phyloP scores from a whole-genome alignment of 2,888 invertebrate genomes.

The Orthosia gothica region DNA sequence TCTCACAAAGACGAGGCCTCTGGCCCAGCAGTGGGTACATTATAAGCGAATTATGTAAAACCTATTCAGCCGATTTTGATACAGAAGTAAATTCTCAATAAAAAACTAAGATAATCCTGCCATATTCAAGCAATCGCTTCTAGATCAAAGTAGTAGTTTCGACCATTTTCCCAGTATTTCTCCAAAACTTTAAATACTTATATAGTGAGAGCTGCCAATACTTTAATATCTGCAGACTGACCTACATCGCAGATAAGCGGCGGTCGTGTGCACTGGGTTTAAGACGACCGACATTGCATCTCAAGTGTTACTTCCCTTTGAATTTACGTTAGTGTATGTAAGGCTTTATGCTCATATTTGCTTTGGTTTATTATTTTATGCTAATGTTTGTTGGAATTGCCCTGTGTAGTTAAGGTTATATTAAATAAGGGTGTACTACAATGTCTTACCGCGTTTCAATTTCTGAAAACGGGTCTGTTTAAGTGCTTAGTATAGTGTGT shows the following conservation, averaged over 20 bases:
- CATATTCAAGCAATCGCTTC: neutral
- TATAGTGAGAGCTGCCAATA: conserved; percentile 67
- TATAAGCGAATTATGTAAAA: no score
- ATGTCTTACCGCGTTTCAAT: no score
- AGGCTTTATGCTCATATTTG: conserved; percentile 56
- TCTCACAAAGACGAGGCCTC: no score
- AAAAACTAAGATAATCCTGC: neutral
- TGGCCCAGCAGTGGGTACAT: no score
- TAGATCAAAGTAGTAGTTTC: neutral
- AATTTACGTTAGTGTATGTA: conserved; percentile 51
- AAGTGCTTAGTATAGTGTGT: no score
- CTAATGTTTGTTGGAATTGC: neutral
- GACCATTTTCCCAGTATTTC: conserved; percentile 13
- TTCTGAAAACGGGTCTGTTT: no score
- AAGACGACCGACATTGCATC: conserved; percentile 62
- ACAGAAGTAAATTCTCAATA: no score
- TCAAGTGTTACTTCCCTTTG: conserved; percentile 54
- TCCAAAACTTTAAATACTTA: conserved; percentile 53
- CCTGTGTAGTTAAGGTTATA: neutral
- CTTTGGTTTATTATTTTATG: conserved; percentile 42
- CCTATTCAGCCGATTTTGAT: no score
- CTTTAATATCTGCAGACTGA: conserved; percentile 76
- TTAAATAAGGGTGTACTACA: no score
- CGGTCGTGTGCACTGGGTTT: conserved; percentile 55
- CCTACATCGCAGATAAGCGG: conserved; percentile 72